Percentiles rank a stretch among this genome's conserved stretches.
Evolutionary conservation across 1,140 invertebrate species (phyloP).

Genomic region (Venturia canescens): DNA sequence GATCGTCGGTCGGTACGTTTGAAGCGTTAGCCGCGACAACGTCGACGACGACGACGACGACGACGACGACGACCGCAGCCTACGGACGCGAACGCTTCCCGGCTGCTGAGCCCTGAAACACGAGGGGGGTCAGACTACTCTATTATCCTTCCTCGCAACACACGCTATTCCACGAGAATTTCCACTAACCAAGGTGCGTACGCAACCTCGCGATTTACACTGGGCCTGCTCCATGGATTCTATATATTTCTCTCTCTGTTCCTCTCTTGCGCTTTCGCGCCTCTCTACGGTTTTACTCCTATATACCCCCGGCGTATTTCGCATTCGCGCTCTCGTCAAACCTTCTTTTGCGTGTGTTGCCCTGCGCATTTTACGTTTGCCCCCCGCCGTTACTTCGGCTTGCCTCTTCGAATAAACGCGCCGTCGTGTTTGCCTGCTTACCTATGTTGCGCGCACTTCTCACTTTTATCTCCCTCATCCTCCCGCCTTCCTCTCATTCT

Average conservation of each 20-base stretch:
- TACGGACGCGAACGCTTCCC: constrained; percentile 33
- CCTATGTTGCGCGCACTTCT: constrained; percentile 41
- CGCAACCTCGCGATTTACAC: constrained; percentile 89
- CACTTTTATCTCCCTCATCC: neutral
- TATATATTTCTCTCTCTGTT: constrained; percentile 46
- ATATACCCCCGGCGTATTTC: constrained; percentile 18
- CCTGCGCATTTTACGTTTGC: constrained; percentile 64
- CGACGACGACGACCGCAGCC: neutral
- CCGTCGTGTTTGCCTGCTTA: constrained; percentile 47
- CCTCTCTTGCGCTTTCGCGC: constrained; percentile 6
- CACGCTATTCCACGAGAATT: constrained; percentile 51
- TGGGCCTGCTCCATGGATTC: constrained; percentile 84
- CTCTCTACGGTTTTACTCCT: constrained; percentile 17
- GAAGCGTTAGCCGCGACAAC: constrained; percentile 15
- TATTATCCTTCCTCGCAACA: constrained; percentile 59
- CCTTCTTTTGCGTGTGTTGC: constrained; percentile 58
- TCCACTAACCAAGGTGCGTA: constrained; percentile 90
- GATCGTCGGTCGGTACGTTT: constrained; percentile 24
- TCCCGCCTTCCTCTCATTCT: neutral
- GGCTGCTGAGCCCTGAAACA: constrained; percentile 14
- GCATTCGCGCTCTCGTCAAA: constrained; percentile 34
- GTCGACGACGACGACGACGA: constrained; percentile 46
- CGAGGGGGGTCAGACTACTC: constrained; percentile 7
- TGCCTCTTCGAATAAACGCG: constrained; percentile 66
- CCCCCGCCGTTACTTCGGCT: constrained; percentile 70